These are phyloP conservation scores for Charina bottae DNA, from an alignment of 2,113 vertebrate genomes.

Conservation along the genomic window DNA sequence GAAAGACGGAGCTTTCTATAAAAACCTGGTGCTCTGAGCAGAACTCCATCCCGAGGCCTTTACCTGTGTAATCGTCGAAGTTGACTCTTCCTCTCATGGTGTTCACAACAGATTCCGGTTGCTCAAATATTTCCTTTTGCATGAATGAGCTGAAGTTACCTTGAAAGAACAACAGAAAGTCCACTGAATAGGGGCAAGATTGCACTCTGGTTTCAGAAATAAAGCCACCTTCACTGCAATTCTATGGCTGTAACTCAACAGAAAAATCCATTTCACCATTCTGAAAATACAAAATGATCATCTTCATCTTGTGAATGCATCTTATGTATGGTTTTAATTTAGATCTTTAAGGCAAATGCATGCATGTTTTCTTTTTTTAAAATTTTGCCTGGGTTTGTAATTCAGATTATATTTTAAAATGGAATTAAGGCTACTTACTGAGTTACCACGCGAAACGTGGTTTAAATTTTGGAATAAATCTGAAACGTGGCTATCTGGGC, in stretches of 20 bases:
- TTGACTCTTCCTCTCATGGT: conserved; percentile 99
- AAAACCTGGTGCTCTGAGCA: not conserved
- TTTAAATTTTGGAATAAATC: not conserved
- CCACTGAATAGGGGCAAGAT: not conserved
- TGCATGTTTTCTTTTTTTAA: not conserved
- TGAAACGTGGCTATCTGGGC: not conserved
- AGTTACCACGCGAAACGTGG: not conserved
- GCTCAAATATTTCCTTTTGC: conserved; percentile 99
- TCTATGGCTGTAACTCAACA: no score
- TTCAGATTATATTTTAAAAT: not conserved
- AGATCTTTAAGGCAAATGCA: not conserved
- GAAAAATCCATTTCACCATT: not conserved
- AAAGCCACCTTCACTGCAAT: not conserved
- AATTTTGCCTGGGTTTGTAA: not conserved
- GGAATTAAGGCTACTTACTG: not conserved
- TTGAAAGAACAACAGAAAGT: conserved; percentile 51
- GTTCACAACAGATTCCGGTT: conserved; percentile 97
- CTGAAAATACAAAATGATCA: not conserved
- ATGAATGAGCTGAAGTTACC: conserved; percentile 98
- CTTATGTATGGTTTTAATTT: not conserved
- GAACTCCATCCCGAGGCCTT: conserved; percentile 16
- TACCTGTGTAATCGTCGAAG: conserved; percentile 95
- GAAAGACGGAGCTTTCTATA: not conserved
- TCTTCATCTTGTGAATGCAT: not conserved
- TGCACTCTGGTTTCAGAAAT: not conserved